Base-by-base conservation (phyloP, 30 jellyfish, hydroid and myxozoan genomes). In the Aurelia sp. region DNA sequence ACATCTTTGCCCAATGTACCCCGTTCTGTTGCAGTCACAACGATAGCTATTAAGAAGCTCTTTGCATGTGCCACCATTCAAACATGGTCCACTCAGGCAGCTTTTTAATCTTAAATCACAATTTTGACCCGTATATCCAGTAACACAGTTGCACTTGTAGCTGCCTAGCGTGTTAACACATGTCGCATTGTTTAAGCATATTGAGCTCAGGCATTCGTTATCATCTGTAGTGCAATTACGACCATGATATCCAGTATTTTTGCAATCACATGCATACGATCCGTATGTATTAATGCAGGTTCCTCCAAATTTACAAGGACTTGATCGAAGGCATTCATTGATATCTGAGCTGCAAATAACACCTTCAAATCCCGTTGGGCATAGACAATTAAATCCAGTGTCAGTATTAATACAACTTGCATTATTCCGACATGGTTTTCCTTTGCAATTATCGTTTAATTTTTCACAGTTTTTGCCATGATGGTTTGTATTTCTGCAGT, bases 201-300 rank as follows among this genome's bases (percentile, higher is more conserved):
- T 16, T 17, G 70, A 41, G 41, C 24, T 47, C 35, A 20, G 62
- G 63, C 98, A 91, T 57, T 86, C 96, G 69, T 85, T 63, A 8
- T 78, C 51, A 52, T 85, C 96, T 11, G 3, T 53, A 65, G 75
- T 79, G 81, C 98, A 91, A 41, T 48, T 55, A 18, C 18, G 10
- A 7, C 98, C 98, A 5, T 77, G 31, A 24, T 50, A 91, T 22
- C 98, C 98, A 13, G 92, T 76, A 35, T 63, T 51, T 20, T 53
- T 5, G 63, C 97, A 88, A 72, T 88, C 66, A 24, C 97, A 88
- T 6, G 72, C 21, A 62, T 88, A 88, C n/a, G 92, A 67, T 3
- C 97, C 95, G 51, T 57, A 35, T 60, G 81, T 61, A 66, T 90
- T 90, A 5, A 19, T 10, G 55, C 97, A 90, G 22, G 12, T 0